Percentiles rank a stretch among this genome's conserved stretches.
phyloP scores from a whole-genome alignment of 2,888 invertebrate species.

The Celastrina argiolus region DNA sequence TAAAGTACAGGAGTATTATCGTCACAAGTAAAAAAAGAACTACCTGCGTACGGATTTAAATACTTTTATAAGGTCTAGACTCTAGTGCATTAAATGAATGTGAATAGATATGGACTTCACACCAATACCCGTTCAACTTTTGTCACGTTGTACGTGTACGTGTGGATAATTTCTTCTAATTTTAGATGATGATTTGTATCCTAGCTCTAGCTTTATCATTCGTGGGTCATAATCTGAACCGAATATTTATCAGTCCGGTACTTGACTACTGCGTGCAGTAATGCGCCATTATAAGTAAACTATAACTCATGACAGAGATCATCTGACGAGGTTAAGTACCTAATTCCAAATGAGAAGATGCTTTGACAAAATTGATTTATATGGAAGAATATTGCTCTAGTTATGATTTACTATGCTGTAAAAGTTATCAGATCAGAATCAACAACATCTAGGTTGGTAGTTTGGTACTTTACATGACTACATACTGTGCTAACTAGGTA shows the following conservation, averaged over 20 bases:
- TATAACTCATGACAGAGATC: neutral
- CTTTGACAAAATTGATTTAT: slow-evolving; percentile 13
- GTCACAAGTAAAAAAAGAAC: too few species aligned
- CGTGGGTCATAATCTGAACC: slow-evolving; percentile 15
- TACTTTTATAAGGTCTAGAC: too few species aligned
- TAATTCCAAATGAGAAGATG: neutral
- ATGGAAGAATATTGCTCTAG: neutral
- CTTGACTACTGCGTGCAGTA: slow-evolving; percentile 7
- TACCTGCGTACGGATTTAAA: too few species aligned
- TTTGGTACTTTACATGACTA: too few species aligned
- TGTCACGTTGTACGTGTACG: neutral
- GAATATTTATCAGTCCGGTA: slow-evolving; percentile 12
- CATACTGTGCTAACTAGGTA: too few species aligned
- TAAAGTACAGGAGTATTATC: too few species aligned
- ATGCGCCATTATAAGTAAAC: slow-evolving; percentile 2
- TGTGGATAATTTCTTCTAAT: neutral
- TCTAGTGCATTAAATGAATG: too few species aligned
- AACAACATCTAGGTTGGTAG: too few species aligned
- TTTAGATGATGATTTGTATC: neutral
- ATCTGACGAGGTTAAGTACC: slow-evolving; percentile 5
- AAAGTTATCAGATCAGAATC: too few species aligned
- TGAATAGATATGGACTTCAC: too few species aligned
- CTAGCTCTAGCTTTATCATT: neutral
- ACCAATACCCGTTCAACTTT: too few species aligned
- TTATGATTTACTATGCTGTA: neutral